phyloP scores from a whole-genome alignment of 2,797 vertebrate genomes.

The Tadarida brasiliensis region DNA sequence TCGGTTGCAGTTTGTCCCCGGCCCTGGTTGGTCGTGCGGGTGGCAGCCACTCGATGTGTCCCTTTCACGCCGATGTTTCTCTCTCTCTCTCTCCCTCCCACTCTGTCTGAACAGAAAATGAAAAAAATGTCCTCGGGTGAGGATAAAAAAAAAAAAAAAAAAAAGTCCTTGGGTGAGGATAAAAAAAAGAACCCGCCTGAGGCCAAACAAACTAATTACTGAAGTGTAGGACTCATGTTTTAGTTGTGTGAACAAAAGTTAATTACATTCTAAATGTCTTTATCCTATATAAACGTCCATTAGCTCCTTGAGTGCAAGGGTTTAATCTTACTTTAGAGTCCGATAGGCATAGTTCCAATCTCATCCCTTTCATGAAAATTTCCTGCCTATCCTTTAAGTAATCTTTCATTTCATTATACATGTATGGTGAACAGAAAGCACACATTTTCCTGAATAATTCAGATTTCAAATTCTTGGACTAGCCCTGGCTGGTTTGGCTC shows the following conservation, averaged over 20 bases:
- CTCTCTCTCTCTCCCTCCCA: not conserved
- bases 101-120: not conserved
- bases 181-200: not conserved
- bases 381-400: not conserved
- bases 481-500: too few relatives aligned
- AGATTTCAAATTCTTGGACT: conserved; percentile 17
- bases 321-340: not conserved
- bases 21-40: too few relatives aligned
- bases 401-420: not conserved
- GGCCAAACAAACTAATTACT: not conserved
- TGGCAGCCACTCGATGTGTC: too few relatives aligned
- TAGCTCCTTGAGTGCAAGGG: not conserved
- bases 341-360: not conserved
- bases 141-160: too few relatives aligned
- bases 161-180: too few relatives aligned
- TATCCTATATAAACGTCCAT: not conserved
- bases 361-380: not conserved
- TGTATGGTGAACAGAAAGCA: not conserved
- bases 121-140: not conserved
- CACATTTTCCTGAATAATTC: not conserved
- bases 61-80: too few relatives aligned
- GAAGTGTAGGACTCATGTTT: not conserved
- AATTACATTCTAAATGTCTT: not conserved
- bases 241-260: not conserved
- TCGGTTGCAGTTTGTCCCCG: too few relatives aligned